phyloP scores from a whole-genome alignment of 2,797 vertebrate species.

The Rhinogobio ventralis region DNA sequence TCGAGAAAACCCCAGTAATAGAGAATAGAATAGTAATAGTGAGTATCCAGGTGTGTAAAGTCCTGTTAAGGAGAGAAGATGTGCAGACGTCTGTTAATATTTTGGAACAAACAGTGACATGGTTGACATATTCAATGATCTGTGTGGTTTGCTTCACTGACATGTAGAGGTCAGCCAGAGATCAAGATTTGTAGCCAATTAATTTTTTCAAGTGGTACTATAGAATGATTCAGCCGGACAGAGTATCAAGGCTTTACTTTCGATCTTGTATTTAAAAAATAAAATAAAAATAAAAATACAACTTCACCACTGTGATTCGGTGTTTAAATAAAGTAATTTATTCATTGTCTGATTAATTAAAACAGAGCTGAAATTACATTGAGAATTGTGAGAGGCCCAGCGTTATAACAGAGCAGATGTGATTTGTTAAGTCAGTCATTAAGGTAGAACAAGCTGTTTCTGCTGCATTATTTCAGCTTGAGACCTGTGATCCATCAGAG shows the following conservation, averaged over 20 bases:
- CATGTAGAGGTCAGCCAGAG: not conserved
- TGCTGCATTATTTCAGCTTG: constrained; percentile 10
- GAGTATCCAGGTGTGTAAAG: not conserved
- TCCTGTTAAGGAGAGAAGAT: too few species aligned
- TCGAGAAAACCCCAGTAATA: too few species aligned
- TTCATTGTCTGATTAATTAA: not conserved
- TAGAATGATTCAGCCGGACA: not conserved
- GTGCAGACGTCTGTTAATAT: not conserved
- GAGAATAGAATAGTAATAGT: not conserved
- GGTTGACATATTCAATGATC: not conserved
- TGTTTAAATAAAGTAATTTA: not conserved
- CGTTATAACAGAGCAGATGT: not conserved
- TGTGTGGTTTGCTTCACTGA: not conserved
- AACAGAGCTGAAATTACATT: not conserved
- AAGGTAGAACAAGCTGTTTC: constrained; percentile 2
- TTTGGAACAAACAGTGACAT: not conserved
- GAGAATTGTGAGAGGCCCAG: not conserved
- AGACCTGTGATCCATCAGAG: not conserved
- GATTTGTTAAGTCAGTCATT: not conserved
- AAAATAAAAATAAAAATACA: too few species aligned
- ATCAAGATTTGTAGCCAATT: not conserved
- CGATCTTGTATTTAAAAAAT: not conserved
- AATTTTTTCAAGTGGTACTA: not conserved
- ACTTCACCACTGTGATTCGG: not conserved
- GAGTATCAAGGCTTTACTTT: not conserved